These are phyloP conservation scores for Carollia perspicillata DNA, from an alignment of 2,113 vertebrate species.

Conservation along the genomic window DNA sequence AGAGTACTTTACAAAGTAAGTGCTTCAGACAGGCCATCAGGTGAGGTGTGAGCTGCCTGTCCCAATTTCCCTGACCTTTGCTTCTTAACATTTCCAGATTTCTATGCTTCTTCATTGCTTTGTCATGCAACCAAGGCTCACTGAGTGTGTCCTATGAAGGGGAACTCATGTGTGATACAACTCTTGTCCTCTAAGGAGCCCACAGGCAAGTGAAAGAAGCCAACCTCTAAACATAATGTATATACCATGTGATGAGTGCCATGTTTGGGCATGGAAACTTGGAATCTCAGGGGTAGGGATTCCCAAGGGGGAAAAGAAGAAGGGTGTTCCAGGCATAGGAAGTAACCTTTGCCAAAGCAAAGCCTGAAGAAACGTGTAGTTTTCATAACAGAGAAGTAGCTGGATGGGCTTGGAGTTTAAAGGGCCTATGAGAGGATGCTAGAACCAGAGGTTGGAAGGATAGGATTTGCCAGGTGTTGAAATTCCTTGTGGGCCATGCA, in stretches of 20 bases:
- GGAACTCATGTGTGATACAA: background rate
- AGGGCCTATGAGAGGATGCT: background rate
- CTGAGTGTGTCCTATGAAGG: background rate
- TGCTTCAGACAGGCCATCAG: background rate
- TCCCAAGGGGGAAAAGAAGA: background rate
- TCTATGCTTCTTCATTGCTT: background rate
- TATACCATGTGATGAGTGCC: background rate
- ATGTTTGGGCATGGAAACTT: background rate
- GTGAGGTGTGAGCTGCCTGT: background rate
- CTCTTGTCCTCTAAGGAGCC: background rate
- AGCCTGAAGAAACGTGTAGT: conserved; percentile 9
- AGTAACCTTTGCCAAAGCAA: background rate
- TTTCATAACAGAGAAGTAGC: background rate
- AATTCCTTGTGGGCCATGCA: background rate
- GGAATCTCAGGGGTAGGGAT: background rate
- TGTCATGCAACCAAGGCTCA: background rate
- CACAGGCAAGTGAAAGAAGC: background rate
- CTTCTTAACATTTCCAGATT: background rate
- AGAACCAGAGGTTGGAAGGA: background rate
- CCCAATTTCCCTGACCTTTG: background rate
- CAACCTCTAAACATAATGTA: background rate
- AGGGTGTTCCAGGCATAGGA: background rate
- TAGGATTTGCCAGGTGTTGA: background rate
- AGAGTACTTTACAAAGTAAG: background rate
- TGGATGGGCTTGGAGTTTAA: background rate